Evolutionary conservation across 2,888 invertebrate species (phyloP), one percentile per base, ranked within the genome.

Genomic region (Lomographa bimaculata): DNA sequence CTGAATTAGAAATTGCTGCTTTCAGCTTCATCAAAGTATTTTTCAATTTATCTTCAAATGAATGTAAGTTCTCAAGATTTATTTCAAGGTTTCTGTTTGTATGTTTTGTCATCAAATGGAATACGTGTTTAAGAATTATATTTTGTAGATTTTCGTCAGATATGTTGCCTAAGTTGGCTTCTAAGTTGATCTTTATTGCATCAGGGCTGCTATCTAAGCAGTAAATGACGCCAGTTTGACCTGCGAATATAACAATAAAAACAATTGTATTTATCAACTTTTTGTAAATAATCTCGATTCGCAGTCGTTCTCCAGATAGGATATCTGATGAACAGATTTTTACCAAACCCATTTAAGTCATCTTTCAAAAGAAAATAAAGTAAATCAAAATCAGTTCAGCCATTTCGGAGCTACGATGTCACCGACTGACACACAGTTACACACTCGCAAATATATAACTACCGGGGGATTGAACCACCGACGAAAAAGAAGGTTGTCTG

Each of bases 131-230:
- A 1, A 72, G 35, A 5, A 74, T 41, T 5, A 24, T 19, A n/a
- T 64, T 64, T 48, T 71, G 65, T 1, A 77, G 46, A 29, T 70
- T 48, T 6, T 39, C 32, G 7, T 65, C 56, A 2, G 59, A 53
- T 20, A 64, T 19, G 4, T 60, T 46, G 1, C 73, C 72, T 14
- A 73, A 38, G 38, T 68, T 53, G 1, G 64, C 53, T n/a, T 67
- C 50, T 1, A 78, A 36, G 33, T 71, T 74, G 9, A 39, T 44
- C 25, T 47, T 57, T 32, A 75, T 43, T 26, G 59, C 63, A 43
- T 72, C 75, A 7, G 79, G 76, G 45, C 79, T 78, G 46, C 75
- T 71, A 32, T 76, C 75, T 42, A 77, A 55, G 42, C 77, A 77
- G 29, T 59, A 71, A 0, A 78, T 62, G n/a, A 61, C 46, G 19